phyloP scores from a whole-genome alignment of 2,113 vertebrate species.

The Gymnarchus niloticus region DNA sequence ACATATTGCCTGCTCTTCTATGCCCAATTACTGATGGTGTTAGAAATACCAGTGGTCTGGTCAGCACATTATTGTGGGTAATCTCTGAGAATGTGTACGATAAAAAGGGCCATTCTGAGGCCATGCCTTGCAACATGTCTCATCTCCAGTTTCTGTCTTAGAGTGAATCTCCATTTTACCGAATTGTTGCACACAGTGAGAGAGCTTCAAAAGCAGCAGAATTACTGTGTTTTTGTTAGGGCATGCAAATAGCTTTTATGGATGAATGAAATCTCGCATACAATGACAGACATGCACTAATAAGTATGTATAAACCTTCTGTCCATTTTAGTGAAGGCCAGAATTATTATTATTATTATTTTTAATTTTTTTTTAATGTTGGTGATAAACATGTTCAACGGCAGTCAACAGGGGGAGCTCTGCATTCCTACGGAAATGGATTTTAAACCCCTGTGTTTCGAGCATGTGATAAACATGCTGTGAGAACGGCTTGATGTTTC shows the following conservation, averaged over 20 bases:
- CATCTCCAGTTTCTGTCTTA: background rate
- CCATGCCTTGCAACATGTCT: background rate
- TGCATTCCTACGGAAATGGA: background rate
- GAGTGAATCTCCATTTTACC: background rate
- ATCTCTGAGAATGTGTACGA: background rate
- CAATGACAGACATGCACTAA: background rate
- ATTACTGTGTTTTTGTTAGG: background rate
- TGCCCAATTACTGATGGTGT: background rate
- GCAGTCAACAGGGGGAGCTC: slow-evolving; percentile 3
- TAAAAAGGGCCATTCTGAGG: background rate
- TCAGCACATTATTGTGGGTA: background rate
- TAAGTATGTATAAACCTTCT: background rate
- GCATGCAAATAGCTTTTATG: background rate
- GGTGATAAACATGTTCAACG: background rate
- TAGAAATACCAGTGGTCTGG: background rate
- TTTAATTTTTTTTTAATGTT: background rate
- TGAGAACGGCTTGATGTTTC: background rate
- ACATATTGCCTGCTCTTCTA: background rate
- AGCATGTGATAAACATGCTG: background rate
- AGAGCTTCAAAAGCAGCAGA: background rate
- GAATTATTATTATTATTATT: background rate
- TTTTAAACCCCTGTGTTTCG: background rate
- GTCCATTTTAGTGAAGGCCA: background rate
- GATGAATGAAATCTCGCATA: no score
- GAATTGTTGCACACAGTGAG: background rate